Conservation (phyloP, 2,888 invertebrate species). For the Lypha dubia region DNA sequence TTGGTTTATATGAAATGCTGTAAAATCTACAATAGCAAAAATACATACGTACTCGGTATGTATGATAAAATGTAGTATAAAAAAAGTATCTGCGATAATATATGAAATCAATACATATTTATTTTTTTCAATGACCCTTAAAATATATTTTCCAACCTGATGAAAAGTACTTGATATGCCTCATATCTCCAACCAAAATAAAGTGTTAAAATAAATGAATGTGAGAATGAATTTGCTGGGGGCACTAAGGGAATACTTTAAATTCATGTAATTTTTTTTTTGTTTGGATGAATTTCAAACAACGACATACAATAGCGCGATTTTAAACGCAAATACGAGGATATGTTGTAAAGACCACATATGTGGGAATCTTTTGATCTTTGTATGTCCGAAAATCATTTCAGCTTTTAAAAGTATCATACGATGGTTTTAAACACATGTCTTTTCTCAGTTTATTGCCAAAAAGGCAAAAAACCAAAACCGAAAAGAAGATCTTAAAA, state of each 20-base stretch:
- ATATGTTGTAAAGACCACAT: not conserved
- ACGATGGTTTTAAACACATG: no score
- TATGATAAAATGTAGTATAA: not conserved
- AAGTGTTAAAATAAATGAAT: slow-evolving; percentile 53
- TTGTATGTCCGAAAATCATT: no score
- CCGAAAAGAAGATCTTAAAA: no score
- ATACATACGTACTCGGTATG: not conserved
- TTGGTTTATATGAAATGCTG: not conserved
- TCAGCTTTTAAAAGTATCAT: no score
- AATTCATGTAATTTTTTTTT: slow-evolving; percentile 40
- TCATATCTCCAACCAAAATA: slow-evolving; percentile 35
- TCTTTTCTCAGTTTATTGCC: no score
- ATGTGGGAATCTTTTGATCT: no score
- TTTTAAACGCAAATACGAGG: slow-evolving; percentile 28
- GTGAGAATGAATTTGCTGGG: slow-evolving; percentile 48
- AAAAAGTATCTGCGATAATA: not conserved
- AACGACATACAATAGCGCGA: not conserved
- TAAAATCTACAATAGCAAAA: not conserved
- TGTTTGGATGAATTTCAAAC: slow-evolving; percentile 39
- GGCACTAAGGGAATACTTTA: slow-evolving; percentile 59
- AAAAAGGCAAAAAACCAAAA: no score
- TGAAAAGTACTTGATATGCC: slow-evolving; percentile 27
- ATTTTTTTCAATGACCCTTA: slow-evolving; percentile 16
- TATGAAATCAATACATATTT: slow-evolving; percentile 11
- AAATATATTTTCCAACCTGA: not conserved